Evolutionary conservation across 2,888 invertebrate species (phyloP).

Genomic region (Stenodera caucasica): DNA sequence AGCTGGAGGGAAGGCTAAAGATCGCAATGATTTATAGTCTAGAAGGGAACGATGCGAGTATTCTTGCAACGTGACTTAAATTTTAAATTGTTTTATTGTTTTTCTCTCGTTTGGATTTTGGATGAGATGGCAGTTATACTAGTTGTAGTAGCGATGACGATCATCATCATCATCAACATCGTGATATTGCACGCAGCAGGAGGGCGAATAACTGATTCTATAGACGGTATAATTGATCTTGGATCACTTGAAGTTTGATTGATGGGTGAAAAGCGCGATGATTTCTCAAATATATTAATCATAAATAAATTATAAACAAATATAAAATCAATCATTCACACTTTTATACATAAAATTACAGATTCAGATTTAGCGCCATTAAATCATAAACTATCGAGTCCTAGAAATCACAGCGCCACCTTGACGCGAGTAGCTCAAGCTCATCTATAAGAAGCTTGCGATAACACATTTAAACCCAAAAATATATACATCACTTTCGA

Average conservation of each 20-base stretch:
- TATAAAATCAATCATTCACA: background rate
- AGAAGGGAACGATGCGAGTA: conserved; percentile 46
- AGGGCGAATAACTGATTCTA: background rate
- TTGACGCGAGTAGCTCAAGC: background rate
- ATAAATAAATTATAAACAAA: background rate
- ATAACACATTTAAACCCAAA: too few species aligned
- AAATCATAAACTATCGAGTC: background rate
- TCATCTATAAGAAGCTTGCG: background rate
- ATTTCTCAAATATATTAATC: background rate
- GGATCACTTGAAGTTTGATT: background rate
- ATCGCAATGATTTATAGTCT: conserved; percentile 52
- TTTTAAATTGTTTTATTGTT: conserved; percentile 56
- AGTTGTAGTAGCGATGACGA: background rate
- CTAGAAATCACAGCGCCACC: background rate
- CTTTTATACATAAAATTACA: too few species aligned
- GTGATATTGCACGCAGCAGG: background rate
- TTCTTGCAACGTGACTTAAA: conserved; percentile 55
- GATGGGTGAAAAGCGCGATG: background rate
- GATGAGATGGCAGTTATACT: background rate
- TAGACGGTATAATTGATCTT: background rate
- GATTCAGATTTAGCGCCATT: background rate
- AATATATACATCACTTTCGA: too few species aligned
- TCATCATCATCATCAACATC: background rate
- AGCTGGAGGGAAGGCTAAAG: conserved; percentile 44
- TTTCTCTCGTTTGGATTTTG: conserved; percentile 39